These are phyloP conservation scores for Talpa occidentalis DNA, from an alignment of 2,113 vertebrate species.

Conservation along the genomic window DNA sequence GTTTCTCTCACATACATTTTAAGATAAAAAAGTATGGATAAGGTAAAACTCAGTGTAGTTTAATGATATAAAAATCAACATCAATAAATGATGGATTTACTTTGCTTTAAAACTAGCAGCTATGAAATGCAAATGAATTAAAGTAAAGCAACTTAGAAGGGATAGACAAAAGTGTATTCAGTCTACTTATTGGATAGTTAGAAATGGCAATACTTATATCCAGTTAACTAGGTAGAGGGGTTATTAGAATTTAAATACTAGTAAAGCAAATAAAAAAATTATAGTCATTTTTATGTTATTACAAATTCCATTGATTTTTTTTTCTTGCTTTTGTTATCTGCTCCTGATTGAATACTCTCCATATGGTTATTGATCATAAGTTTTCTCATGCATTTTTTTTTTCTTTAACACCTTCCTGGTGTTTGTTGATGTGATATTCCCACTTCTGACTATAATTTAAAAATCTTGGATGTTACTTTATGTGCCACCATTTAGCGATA, in stretches of 20 bases:
- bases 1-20: neutral
- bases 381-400: constrained; percentile 39
- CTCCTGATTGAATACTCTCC: neutral
- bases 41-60: constrained; percentile 14
- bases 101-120: constrained; percentile 41
- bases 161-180: neutral
- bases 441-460: neutral
- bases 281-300: neutral
- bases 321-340: neutral
- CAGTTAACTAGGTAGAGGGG: neutral
- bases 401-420: neutral
- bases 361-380: neutral
- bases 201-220: neutral
- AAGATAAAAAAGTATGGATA: neutral
- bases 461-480: neutral
- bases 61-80: constrained; percentile 59
- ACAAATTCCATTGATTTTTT: neutral
- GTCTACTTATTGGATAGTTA: constrained; percentile 19
- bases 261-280: neutral
- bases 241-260: neutral
- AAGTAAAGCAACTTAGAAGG: neutral
- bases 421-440: neutral
- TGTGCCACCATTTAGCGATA: neutral
- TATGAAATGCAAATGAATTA: constrained; percentile 44
- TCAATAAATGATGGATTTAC: constrained; percentile 51